Evolutionary conservation across 2,797 vertebrate genomes (phyloP).

Genomic region (Lophura swinhoii): DNA sequence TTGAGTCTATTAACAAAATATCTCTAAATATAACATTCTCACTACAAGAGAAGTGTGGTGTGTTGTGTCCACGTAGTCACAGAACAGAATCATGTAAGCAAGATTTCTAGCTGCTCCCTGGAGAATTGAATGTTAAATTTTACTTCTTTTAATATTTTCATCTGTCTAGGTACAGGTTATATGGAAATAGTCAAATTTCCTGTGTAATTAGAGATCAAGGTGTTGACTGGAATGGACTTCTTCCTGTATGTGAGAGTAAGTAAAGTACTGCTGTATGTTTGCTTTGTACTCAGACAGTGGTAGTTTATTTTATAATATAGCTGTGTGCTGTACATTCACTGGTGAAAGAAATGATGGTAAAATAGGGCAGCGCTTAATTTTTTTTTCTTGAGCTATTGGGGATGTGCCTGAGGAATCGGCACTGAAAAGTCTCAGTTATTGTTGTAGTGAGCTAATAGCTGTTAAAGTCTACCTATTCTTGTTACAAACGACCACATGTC

Average conservation of each 20-base stretch:
- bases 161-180: constrained; percentile 55
- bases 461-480: neutral
- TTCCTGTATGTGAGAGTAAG: constrained; percentile 75
- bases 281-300: neutral
- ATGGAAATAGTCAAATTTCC: rapidly evolving
- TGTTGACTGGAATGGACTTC: neutral
- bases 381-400: neutral
- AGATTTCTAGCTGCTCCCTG: neutral
- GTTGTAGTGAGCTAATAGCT: neutral
- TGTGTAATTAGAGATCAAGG: neutral
- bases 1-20: neutral
- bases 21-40: neutral
- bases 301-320: neutral
- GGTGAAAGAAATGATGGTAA: neutral
- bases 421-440: neutral
- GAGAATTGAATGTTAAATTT: neutral
- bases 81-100: neutral
- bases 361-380: neutral
- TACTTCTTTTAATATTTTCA: neutral
- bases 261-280: neutral
- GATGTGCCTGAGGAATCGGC: neutral
- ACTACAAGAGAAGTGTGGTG: neutral
- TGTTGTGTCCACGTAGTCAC: rapidly evolving
- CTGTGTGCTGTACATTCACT: neutral
- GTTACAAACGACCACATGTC: neutral